phyloP scores from a whole-genome alignment of 1,140 invertebrate species.

The Hyposmocoma kahamanoa region DNA sequence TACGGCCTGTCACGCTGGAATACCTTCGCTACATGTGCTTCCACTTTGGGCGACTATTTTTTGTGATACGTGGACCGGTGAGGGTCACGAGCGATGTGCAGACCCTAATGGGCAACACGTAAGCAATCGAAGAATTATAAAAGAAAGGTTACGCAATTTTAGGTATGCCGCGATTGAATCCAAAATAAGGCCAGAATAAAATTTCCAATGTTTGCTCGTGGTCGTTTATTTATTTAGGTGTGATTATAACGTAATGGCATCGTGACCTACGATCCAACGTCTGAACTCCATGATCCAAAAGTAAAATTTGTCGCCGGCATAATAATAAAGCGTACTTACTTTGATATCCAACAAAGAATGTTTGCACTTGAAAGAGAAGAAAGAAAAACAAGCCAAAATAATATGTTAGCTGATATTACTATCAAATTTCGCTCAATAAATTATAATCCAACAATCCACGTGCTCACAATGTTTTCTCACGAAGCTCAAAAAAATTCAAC shows the following conservation, averaged over 20 bases:
- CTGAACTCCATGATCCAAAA: conserved; percentile 41
- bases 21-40: conserved; percentile 31
- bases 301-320: conserved; percentile 44
- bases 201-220: too few relatives aligned
- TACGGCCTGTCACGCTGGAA: conserved; percentile 8
- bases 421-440: conserved; percentile 55
- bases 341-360: conserved; percentile 34
- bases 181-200: conserved; percentile 7
- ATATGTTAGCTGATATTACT: conserved; percentile 44
- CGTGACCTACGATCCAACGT: conserved; percentile 24
- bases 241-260: conserved; percentile 13
- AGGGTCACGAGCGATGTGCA: conserved; percentile 64
- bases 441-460: conserved; percentile 67
- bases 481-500: conserved; percentile 74
- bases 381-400: conserved; percentile 31
- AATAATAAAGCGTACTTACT: conserved; percentile 43
- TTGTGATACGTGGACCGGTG: conserved; percentile 42
- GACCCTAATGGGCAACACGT: conserved; percentile 70
- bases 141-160: conserved; percentile 71
- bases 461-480: conserved; percentile 71
- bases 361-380: conserved; percentile 29
- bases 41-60: conserved; percentile 34
- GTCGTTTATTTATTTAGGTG: conserved; percentile 20
- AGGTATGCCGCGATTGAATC: conserved; percentile 28
- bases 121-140: conserved; percentile 64